Conservation (phyloP, 1,140 invertebrate genomes). For the Drosophila kanapiae region DNA sequence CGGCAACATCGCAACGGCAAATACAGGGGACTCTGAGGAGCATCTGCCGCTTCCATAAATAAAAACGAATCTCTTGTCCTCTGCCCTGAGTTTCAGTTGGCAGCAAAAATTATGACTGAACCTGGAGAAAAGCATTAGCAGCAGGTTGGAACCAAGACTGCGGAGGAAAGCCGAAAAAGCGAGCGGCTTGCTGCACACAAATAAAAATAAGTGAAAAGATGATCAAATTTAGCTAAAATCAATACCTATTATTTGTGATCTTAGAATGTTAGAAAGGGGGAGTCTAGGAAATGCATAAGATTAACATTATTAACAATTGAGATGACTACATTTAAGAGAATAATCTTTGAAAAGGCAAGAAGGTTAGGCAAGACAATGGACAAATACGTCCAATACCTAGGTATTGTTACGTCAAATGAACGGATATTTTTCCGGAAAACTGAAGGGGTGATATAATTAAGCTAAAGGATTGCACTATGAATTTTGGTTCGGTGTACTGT, state of each 20-base stretch:
- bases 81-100: slow-evolving; percentile 40
- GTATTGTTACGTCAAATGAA: background rate
- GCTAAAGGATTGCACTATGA: too few species aligned
- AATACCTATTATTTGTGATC: too few species aligned
- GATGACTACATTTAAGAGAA: too few species aligned
- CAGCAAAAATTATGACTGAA: slow-evolving; percentile 74
- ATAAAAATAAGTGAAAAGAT: background rate
- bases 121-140: slow-evolving; percentile 65
- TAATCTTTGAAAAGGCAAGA: too few species aligned
- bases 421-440: too few species aligned
- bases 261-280: too few species aligned
- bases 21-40: slow-evolving; percentile 9
- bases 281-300: too few species aligned
- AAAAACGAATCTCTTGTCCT: slow-evolving; percentile 57
- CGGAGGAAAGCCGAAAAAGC: slow-evolving; percentile 24
- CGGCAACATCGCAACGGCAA: slow-evolving; percentile 20
- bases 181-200: slow-evolving; percentile 9
- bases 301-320: too few species aligned
- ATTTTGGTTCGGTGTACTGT: background rate
- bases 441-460: too few species aligned
- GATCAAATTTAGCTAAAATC: background rate
- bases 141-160: slow-evolving; percentile 57
- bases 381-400: background rate
- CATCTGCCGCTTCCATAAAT: slow-evolving; percentile 67
- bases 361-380: too few species aligned